Percentiles rank a stretch among this genome's conserved stretches.
phyloP scores from a whole-genome alignment of 2,888 invertebrate species.

The Phania funesta region DNA sequence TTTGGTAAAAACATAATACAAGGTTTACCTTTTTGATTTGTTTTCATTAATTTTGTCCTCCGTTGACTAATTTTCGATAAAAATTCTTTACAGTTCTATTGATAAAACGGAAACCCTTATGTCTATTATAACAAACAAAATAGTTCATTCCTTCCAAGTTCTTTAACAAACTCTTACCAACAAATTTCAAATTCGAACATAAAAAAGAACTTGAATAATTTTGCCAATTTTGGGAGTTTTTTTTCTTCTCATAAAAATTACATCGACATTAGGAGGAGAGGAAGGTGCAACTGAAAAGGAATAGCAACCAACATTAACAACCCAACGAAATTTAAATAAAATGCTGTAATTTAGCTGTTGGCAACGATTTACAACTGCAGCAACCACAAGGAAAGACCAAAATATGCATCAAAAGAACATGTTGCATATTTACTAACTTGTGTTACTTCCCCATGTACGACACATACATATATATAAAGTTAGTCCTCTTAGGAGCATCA shows the following conservation, averaged over 20 bases:
- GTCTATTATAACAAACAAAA: slow-evolving; percentile 38
- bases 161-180: slow-evolving; percentile 60
- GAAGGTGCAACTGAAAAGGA: neutral
- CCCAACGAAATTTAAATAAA: slow-evolving; percentile 66
- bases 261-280: slow-evolving; percentile 17
- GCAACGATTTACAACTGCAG: slow-evolving; percentile 67
- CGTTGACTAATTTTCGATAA: neutral
- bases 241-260: neutral
- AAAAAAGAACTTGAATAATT: slow-evolving; percentile 48
- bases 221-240: slow-evolving; percentile 49
- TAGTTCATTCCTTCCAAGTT: slow-evolving; percentile 50
- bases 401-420: slow-evolving; percentile 53
- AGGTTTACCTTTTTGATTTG: too few relatives aligned
- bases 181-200: slow-evolving; percentile 31
- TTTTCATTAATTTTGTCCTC: neutral
- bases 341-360: slow-evolving; percentile 69
- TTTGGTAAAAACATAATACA: too few relatives aligned
- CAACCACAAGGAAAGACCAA: slow-evolving; percentile 52
- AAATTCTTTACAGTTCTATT: neutral
- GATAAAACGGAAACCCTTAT: slow-evolving; percentile 24
- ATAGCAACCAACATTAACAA: slow-evolving; percentile 42
- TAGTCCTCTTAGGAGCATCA: slow-evolving; percentile 27
- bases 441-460: neutral
- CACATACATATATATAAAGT: neutral
- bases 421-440: slow-evolving; percentile 47